Conservation (phyloP, 2,797 vertebrate genomes). For the Meda fulgida region DNA sequence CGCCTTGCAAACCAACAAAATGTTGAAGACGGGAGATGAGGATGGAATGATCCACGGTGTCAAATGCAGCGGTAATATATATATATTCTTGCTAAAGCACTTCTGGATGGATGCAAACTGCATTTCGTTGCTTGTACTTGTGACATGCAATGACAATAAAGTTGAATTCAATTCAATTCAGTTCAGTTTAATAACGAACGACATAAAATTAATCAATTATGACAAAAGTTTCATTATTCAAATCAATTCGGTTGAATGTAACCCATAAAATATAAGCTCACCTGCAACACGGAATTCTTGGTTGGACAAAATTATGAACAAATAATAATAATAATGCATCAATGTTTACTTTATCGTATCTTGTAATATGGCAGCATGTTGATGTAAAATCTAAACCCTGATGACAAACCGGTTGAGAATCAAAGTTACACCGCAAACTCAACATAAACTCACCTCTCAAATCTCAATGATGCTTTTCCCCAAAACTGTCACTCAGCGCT, state of each 20-base stretch:
- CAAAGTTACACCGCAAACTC: neutral
- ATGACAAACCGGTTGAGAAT: neutral
- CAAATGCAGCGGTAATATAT: too few species aligned
- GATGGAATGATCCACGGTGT: too few species aligned
- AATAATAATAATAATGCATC: neutral
- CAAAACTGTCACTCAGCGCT: constrained; percentile 43
- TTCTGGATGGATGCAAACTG: too few species aligned
- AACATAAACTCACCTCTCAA: constrained; percentile 22
- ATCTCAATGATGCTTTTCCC: constrained; percentile 4
- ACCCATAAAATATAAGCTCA: neutral
- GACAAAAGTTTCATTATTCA: neutral
- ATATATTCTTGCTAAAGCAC: too few species aligned
- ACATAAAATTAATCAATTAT: neutral
- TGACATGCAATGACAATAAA: too few species aligned
- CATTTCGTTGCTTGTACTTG: too few species aligned
- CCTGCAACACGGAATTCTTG: neutral
- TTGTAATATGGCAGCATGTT: neutral
- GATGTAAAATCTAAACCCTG: neutral
- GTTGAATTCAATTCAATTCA: too few species aligned
- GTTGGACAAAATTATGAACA: neutral
- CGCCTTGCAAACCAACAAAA: too few species aligned
- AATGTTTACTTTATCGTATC: neutral
- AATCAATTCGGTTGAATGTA: neutral
- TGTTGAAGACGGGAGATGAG: too few species aligned
- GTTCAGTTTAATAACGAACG: neutral